Evolutionary conservation across 2,888 invertebrate genomes (phyloP), one percentile per base, ranked within the genome.

Genomic region (Piscicola geometra): DNA sequence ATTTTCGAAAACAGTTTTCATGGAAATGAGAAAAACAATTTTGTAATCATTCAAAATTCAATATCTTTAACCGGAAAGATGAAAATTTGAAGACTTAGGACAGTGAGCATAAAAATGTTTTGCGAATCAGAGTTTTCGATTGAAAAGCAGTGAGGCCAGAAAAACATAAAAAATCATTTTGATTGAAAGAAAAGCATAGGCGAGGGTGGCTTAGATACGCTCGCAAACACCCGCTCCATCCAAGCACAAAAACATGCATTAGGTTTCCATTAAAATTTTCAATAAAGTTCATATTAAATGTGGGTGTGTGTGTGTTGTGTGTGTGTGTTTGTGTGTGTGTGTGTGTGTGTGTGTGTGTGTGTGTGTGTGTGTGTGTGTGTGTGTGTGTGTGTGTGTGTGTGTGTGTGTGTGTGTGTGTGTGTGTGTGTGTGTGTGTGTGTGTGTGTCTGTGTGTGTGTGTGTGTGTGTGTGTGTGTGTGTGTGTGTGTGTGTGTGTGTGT

Each of bases 401-500:
- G 64, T 64, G n/a, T 64, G n/a, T 64, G 64, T 30, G 30, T 64
- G 64, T 30, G 25, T 28, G n/a, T n/a, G n/a, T 64, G 64, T 28
- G 64, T 64, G 64, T 30, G 64, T 30, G 64, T 64, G n/a, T 64
- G 64, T 64, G 30, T 64, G 64, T 64, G 64, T 30, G 64, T 64
- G 30, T 64, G 64, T 64, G 64, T 64, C 9, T 64, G 64, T 64
- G 64, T 64, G 25, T 64, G 64, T 64, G 64, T 64, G 64, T 64
- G 64, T 64, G 64, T 64, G 64, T 64, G 32, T 68, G 35, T 68
- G 35, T 68, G 30, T 68, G 35, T 68, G 32, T 68, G n/a, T 68
- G 68, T 32, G 35, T 68, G n/a, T 68, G 35, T 68, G 32, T 68
- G n/a, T 68, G 68, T 68, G 68, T 68, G 30, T 68, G n/a, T 32